phyloP scores from a whole-genome alignment of 2,888 invertebrate species.

The Tetheella fluctuosa region DNA sequence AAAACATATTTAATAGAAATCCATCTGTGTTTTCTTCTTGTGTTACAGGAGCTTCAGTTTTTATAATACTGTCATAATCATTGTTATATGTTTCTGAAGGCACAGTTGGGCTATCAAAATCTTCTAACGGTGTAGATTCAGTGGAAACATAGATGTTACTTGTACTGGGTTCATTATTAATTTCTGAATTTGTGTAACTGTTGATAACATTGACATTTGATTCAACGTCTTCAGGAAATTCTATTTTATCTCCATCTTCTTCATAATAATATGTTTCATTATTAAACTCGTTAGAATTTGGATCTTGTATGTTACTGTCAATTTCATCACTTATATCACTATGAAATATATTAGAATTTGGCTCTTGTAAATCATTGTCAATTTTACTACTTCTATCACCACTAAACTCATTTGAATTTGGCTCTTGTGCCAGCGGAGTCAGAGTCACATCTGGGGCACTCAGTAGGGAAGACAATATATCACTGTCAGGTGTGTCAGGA shows the following conservation, averaged over 20 bases:
- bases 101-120: constrained; percentile 14
- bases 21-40: constrained; percentile 46
- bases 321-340: neutral
- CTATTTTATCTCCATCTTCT: neutral
- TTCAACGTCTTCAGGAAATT: neutral
- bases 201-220: neutral
- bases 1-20: constrained; percentile 62
- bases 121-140: constrained; percentile 23
- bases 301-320: neutral
- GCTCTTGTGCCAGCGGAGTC: neutral
- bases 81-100: constrained; percentile 21
- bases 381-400: neutral
- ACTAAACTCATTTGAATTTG: neutral
- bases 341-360: neutral
- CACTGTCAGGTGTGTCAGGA: constrained; percentile 17
- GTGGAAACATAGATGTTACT: constrained; percentile 25
- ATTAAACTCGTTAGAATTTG: too few relatives aligned
- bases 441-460: neutral
- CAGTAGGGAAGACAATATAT: neutral
- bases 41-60: constrained; percentile 29
- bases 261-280: neutral
- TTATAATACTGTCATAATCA: constrained; percentile 27
- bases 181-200: neutral
- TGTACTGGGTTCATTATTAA: constrained; percentile 24
- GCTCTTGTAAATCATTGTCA: neutral